Percentiles rank a stretch among this genome's conserved stretches.
These are phyloP conservation scores for Xestia sexstrigata DNA, from an alignment of 2,888 invertebrate species.

Conservation along the genomic window DNA sequence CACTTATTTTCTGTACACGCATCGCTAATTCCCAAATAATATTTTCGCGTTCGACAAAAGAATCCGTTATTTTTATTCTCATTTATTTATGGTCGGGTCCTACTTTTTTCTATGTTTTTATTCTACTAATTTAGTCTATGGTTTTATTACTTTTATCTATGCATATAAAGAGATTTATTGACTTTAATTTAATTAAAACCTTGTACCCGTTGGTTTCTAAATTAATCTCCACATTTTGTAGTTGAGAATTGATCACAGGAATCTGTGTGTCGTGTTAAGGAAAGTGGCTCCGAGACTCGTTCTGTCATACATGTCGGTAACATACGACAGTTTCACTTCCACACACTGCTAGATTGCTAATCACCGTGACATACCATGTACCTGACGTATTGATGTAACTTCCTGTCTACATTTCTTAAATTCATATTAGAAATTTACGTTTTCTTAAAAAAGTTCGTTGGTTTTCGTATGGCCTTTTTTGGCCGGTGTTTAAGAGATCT, in stretches of 20 bases:
- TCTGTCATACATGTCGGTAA: conserved; percentile 63
- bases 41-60: conserved; percentile 33
- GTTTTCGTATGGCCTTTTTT: background rate
- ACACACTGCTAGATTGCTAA: conserved; percentile 60
- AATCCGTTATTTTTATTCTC: conserved; percentile 61
- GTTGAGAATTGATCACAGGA: conserved; percentile 44
- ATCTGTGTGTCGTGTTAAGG: conserved; percentile 60
- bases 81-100: conserved; percentile 42
- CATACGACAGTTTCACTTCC: conserved; percentile 69
- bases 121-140: conserved; percentile 45
- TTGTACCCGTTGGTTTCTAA: conserved; percentile 29
- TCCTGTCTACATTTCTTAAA: conserved; percentile 17
- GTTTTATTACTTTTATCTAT: conserved; percentile 40
- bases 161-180: conserved; percentile 40
- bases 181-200: conserved; percentile 43
- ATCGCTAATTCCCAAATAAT: conserved; percentile 31
- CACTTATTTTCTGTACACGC: conserved; percentile 32
- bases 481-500: background rate
- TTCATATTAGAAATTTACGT: background rate
- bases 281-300: conserved; percentile 67
- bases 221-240: conserved; percentile 39
- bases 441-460: background rate
- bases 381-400: conserved; percentile 8
- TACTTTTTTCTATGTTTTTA: conserved; percentile 43
- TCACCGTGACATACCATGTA: conserved; percentile 47